phyloP scores from a whole-genome alignment of 2,888 invertebrate species.

The Sphaerophoria taeniata region DNA sequence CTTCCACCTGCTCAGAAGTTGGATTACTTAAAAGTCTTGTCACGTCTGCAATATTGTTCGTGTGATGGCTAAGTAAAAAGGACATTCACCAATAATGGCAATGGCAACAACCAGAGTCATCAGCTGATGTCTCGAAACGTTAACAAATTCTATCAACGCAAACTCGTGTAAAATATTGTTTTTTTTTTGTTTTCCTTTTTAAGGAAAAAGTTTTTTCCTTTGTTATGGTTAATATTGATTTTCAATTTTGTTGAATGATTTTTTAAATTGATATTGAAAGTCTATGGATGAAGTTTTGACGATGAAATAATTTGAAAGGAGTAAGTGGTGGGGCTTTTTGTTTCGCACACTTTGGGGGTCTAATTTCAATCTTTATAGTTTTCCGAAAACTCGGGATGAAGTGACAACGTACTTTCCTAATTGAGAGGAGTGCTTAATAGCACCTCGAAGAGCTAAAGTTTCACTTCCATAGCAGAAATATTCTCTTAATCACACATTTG shows the following conservation, averaged over 20 bases:
- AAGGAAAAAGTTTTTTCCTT: conserved; percentile 16
- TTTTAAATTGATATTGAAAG: conserved; percentile 28
- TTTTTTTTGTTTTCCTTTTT: neutral
- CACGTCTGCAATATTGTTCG: conserved; percentile 35
- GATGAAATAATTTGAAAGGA: neutral
- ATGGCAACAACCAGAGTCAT: conserved; percentile 5
- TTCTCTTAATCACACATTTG: too few relatives aligned
- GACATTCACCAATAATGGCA: conserved; percentile 15
- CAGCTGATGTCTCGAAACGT: conserved; percentile 18
- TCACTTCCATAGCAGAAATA: too few relatives aligned
- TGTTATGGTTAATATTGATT: conserved; percentile 23
- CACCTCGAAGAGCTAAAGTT: too few relatives aligned
- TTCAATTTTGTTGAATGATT: conserved; percentile 1
- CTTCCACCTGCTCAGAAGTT: neutral
- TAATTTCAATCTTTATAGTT: too few relatives aligned
- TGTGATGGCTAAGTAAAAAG: conserved; percentile 34
- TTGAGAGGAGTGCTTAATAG: too few relatives aligned
- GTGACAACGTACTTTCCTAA: too few relatives aligned
- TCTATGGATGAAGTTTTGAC: conserved; percentile 12
- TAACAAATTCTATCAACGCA: conserved; percentile 58
- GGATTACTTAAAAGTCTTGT: conserved; percentile 4
- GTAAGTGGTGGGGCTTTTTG: too few relatives aligned
- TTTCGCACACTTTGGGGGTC: too few relatives aligned
- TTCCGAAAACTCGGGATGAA: too few relatives aligned
- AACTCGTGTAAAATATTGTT: conserved; percentile 51